Conservation (phyloP, 2,888 invertebrate genomes). For the Polylopha cassiicola region DNA sequence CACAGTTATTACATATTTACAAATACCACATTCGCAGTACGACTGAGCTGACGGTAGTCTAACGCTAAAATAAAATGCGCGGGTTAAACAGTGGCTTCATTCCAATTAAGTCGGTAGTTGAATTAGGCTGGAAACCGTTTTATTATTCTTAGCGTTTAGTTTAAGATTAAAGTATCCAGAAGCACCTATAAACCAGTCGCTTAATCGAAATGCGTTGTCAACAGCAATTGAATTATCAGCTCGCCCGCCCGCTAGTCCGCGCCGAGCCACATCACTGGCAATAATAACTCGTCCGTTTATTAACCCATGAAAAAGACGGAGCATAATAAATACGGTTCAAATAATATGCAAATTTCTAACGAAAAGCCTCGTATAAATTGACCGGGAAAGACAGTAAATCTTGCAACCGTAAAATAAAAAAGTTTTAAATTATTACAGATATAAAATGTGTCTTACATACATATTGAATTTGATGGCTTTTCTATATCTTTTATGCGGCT, state of each 20-base stretch:
- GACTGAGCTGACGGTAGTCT: no score
- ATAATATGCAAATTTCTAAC: constrained; percentile 50
- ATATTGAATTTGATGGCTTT: constrained; percentile 47
- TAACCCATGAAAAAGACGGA: constrained; percentile 10
- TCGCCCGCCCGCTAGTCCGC: constrained; percentile 15
- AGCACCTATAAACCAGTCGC: constrained; percentile 24
- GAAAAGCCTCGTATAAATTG: constrained; percentile 48
- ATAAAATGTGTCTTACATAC: constrained; percentile 57
- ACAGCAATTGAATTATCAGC: constrained; percentile 32
- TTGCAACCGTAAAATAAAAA: constrained; percentile 54
- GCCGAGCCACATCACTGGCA: constrained; percentile 16
- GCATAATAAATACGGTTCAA: constrained; percentile 32
- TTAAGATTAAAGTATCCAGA: no score
- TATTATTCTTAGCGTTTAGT: no score
- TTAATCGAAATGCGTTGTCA: constrained; percentile 32
- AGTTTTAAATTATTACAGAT: constrained; percentile 52
- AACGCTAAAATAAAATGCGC: no score
- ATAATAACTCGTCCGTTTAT: constrained; percentile 14
- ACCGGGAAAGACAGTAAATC: constrained; percentile 52
- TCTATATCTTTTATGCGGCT: constrained; percentile 57
- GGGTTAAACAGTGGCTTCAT: no score
- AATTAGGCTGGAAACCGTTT: no score
- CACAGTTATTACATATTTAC: constrained; percentile 2
- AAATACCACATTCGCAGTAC: constrained; percentile 5
- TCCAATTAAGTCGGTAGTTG: no score